These are phyloP conservation scores for Acanthopagrus latus DNA, from an alignment of 2,797 vertebrate species.

Conservation along the genomic window DNA sequence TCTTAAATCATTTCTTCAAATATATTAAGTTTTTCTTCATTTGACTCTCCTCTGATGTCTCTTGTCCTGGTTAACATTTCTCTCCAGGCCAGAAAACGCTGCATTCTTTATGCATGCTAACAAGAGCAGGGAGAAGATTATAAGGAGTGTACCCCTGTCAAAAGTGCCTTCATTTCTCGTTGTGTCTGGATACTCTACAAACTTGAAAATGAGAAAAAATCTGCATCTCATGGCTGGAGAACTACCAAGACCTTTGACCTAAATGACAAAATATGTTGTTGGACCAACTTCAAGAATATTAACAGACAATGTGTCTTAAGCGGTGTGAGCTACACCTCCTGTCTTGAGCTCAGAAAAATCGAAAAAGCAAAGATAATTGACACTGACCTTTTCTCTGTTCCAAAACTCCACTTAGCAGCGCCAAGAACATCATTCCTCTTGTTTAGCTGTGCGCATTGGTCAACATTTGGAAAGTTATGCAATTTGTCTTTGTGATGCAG, in stretches of 20 bases:
- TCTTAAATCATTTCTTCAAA: conserved; percentile 30
- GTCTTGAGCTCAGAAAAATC: not conserved
- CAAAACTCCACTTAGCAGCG: not conserved
- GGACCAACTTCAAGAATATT: not conserved
- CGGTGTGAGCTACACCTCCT: not conserved
- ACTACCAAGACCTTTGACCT: not conserved
- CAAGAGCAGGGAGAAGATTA: conserved; percentile 27
- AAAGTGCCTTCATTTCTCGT: conserved; percentile 8
- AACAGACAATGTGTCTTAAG: no score
- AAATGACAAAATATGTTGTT: not conserved
- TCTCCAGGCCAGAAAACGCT: conserved; percentile 25
- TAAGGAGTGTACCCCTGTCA: not conserved
- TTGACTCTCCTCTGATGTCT: conserved; percentile 43
- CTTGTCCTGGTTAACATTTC: conserved; percentile 44
- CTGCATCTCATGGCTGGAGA: not conserved
- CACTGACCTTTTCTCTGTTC: not conserved
- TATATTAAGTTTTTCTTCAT: conserved; percentile 41
- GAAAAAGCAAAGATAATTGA: not conserved
- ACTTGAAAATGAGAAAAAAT: conserved; percentile 1
- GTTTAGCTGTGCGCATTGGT: not conserved
- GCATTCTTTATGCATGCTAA: conserved; percentile 45
- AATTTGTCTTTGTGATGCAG: no score
- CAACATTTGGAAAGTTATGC: no score
- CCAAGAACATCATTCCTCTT: not conserved
- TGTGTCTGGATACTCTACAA: conserved; percentile 1